These are phyloP conservation scores for Sycobia sp. DNA, from an alignment of 1,140 invertebrate species.

Conservation along the genomic window DNA sequence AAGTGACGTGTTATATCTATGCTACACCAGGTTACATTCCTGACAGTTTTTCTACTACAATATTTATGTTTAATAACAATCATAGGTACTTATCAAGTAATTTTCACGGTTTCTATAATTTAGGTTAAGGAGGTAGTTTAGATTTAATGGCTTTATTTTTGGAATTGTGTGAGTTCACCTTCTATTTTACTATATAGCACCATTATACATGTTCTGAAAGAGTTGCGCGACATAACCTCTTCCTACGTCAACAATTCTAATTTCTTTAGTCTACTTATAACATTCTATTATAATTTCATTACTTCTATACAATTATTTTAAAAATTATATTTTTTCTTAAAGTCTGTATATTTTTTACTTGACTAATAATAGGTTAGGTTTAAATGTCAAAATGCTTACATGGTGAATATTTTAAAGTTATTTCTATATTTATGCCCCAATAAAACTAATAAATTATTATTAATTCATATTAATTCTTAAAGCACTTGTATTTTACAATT, in stretches of 20 bases:
- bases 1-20: slow-evolving; percentile 50
- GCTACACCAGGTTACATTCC: too few relatives aligned
- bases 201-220: too few relatives aligned
- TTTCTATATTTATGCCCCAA: background rate
- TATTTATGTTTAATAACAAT: slow-evolving; percentile 1
- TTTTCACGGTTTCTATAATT: background rate
- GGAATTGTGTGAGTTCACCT: too few relatives aligned
- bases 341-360: background rate
- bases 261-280: background rate
- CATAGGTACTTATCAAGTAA: slow-evolving; percentile 1
- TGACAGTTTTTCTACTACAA: slow-evolving; percentile 1
- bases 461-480: background rate
- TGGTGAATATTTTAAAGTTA: background rate
- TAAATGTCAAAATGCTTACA: background rate
- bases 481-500: background rate
- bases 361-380: slow-evolving; percentile 21
- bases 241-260: background rate
- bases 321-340: background rate
- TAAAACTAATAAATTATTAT: background rate
- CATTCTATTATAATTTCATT: too few relatives aligned
- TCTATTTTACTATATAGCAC: too few relatives aligned
- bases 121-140: too few relatives aligned
- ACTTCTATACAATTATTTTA: background rate
- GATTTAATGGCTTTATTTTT: too few relatives aligned
- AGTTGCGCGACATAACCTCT: slow-evolving; percentile 21